These are phyloP conservation scores for Oophaga pumilio DNA, from an alignment of 2,113 vertebrate genomes.

Conservation along the genomic window DNA sequence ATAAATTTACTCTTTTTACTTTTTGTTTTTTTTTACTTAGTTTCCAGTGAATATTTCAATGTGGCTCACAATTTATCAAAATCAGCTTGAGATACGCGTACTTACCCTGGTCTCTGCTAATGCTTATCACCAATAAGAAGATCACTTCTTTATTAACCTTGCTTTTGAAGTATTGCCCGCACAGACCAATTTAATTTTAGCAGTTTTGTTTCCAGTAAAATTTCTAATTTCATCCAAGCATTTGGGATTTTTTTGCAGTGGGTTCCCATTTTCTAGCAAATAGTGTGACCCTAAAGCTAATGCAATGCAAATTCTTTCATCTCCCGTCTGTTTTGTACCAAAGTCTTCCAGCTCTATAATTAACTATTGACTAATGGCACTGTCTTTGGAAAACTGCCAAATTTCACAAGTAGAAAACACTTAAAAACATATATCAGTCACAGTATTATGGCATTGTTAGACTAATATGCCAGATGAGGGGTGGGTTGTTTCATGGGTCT, in stretches of 20 bases:
- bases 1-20: no score
- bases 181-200: neutral
- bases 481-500: neutral
- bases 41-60: neutral
- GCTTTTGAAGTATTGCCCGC: neutral
- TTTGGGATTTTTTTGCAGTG: neutral
- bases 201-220: slow-evolving; percentile 8
- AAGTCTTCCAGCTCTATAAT: neutral
- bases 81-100: neutral
- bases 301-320: neutral
- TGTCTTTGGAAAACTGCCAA: neutral
- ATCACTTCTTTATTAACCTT: neutral
- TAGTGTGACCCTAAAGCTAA: slow-evolving; percentile 2
- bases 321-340: neutral
- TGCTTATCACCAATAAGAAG: neutral
- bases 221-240: neutral
- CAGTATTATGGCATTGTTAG: neutral
- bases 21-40: no score
- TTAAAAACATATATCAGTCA: neutral
- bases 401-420: neutral
- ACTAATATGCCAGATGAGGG: neutral
- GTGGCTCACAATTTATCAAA: neutral
- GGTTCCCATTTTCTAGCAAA: slow-evolving; percentile 1
- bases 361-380: neutral
- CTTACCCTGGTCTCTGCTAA: neutral